Conservation (phyloP, 2,888 invertebrate genomes). For the Dendrolimus pini region DNA sequence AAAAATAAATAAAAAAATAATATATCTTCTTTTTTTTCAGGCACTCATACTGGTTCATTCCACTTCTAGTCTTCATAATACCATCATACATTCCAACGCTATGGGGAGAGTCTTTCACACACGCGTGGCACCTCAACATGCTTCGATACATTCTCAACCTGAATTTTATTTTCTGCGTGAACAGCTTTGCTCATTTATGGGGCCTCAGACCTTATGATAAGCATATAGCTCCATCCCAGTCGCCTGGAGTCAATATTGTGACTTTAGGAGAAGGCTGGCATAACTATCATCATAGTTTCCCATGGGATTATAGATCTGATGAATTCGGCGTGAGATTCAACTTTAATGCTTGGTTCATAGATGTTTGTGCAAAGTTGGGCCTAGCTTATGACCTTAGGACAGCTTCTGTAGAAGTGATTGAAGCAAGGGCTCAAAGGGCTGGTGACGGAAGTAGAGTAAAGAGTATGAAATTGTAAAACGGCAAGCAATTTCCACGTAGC, state of each 20-base stretch:
- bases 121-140: constrained; percentile 43
- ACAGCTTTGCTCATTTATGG: constrained; percentile 75
- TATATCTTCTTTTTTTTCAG: constrained; percentile 6
- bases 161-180: constrained; percentile 78
- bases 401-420: constrained; percentile 7
- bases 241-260: not conserved
- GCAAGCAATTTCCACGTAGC: no score
- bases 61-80: constrained; percentile 23
- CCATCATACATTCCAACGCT: constrained; percentile 73
- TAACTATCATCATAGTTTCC: constrained; percentile 79
- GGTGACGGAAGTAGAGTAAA: constrained; percentile 14
- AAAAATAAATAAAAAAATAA: no score
- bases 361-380: constrained; percentile 21
- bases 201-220: constrained; percentile 53
- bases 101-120: constrained; percentile 69
- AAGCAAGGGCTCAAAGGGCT: constrained; percentile 10
- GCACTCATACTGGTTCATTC: constrained; percentile 10
- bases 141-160: constrained; percentile 73
- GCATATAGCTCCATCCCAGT: constrained; percentile 12
- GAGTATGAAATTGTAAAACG: no score
- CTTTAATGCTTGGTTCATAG: constrained; percentile 57
- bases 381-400: constrained; percentile 24
- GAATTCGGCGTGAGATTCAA: constrained; percentile 75
- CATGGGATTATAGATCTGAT: constrained; percentile 31
- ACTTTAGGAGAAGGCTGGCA: constrained; percentile 79